Evolutionary conservation across 1,140 invertebrate species (phyloP).

Genomic region (Calephelis virginiensis): DNA sequence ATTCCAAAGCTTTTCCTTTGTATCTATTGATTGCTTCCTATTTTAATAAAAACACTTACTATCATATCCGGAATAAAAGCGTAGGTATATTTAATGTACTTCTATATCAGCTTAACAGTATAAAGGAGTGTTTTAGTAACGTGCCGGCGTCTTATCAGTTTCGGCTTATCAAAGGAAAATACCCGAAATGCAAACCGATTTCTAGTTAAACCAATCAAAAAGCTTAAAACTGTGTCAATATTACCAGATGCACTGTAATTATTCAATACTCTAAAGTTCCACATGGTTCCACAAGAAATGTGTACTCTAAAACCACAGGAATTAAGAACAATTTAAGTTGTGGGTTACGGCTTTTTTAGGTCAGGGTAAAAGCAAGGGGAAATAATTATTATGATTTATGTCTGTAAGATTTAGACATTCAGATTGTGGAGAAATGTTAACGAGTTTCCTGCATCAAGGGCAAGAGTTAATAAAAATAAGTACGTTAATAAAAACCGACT

Average conservation of each 20-base stretch:
- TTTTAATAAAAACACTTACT: too few species aligned
- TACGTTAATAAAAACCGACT: too few species aligned
- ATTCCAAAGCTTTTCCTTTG: too few species aligned
- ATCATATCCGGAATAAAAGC: too few species aligned
- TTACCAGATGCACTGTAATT: slow-evolving; percentile 1
- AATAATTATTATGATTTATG: not conserved
- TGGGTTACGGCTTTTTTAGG: not conserved
- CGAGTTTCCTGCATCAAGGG: too few species aligned
- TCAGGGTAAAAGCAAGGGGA: slow-evolving; percentile 3
- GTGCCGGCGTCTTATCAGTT: not conserved
- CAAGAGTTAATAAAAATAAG: too few species aligned
- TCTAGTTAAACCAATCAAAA: slow-evolving; percentile 5
- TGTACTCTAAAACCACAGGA: not conserved
- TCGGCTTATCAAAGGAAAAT: slow-evolving; percentile 5
- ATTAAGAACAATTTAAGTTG: not conserved
- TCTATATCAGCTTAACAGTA: not conserved
- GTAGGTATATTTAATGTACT: not conserved
- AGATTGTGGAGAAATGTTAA: too few species aligned
- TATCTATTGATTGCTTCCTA: too few species aligned
- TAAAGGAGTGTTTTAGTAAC: slow-evolving; percentile 2
- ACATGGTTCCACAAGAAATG: not conserved
- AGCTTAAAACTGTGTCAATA: slow-evolving; percentile 2
- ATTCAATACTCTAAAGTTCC: not conserved
- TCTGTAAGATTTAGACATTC: not conserved
- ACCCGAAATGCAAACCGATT: slow-evolving; percentile 1